A percentile compares a stretch with the other conserved stretches of the same genome.
These are phyloP conservation scores for Philonicus albiceps DNA, from an alignment of 2,888 invertebrate species.

Conservation along the genomic window DNA sequence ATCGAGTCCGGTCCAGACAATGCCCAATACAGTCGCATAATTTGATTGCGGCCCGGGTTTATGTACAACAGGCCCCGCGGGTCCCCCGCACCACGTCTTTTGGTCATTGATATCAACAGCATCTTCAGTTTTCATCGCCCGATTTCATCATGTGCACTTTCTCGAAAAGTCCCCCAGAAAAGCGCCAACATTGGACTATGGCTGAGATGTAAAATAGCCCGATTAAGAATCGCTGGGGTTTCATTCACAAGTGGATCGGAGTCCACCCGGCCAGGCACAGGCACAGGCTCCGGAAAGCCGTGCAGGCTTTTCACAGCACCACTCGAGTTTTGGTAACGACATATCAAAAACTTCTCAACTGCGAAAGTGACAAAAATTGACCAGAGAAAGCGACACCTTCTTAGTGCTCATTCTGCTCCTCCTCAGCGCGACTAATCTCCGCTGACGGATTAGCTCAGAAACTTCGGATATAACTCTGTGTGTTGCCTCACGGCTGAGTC, in stretches of 20 bases:
- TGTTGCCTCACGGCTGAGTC: not conserved
- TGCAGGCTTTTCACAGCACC: not conserved
- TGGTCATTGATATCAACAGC: not conserved
- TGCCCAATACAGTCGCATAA: conserved; percentile 7
- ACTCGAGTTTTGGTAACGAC: not conserved
- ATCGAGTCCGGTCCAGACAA: not conserved
- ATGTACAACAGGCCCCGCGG: not conserved
- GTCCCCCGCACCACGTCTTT: not conserved
- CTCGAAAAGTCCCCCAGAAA: conserved; percentile 9
- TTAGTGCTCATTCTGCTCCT: not conserved
- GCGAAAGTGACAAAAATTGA: conserved; percentile 19
- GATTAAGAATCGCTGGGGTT: not conserved
- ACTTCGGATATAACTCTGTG: not conserved
- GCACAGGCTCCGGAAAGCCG: not conserved
- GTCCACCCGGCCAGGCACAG: not conserved
- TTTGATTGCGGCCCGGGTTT: conserved; percentile 12
- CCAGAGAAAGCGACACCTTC: conserved; percentile 26
- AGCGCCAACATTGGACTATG: not conserved
- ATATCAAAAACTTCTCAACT: not conserved
- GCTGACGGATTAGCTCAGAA: not conserved
- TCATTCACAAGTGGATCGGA: not conserved
- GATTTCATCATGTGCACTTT: conserved; percentile 41
- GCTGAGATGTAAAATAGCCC: not conserved
- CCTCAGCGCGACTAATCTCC: not conserved
- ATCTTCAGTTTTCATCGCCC: conserved; percentile 36